Conservation (phyloP, 2,797 vertebrate species). For the Mormyrops attenuatus region DNA sequence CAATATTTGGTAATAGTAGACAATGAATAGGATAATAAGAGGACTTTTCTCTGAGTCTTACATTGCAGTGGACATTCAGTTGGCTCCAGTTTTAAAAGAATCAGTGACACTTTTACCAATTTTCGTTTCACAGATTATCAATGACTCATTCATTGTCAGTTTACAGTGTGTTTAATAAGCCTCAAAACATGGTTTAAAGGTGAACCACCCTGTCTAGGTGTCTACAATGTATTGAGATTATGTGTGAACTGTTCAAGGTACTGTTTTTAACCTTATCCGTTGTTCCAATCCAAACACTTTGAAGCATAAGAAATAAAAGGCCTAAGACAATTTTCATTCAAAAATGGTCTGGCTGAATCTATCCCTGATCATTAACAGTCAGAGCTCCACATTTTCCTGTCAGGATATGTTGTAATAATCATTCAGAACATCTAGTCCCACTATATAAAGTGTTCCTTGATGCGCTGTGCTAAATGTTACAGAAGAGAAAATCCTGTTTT, state of each 20-base stretch:
- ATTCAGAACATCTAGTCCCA: neutral
- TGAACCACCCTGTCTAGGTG: neutral
- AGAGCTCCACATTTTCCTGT: neutral
- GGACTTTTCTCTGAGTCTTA: neutral
- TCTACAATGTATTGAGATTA: neutral
- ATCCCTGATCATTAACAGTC: neutral
- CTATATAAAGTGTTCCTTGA: neutral
- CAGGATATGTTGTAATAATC: neutral
- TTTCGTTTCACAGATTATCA: neutral
- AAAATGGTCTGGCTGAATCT: neutral
- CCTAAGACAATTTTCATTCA: neutral
- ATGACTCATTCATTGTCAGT: neutral
- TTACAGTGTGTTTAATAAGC: neutral
- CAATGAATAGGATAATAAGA: neutral
- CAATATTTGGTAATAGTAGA: neutral
- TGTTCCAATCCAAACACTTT: neutral
- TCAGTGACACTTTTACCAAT: neutral
- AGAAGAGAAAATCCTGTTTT: conserved; percentile 5
- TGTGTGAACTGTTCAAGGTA: conserved; percentile 36
- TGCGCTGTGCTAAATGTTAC: conserved; percentile 3
- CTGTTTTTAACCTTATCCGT: conserved; percentile 17
- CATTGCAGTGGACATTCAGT: neutral
- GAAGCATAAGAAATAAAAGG: neutral
- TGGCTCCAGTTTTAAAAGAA: neutral
- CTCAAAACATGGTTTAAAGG: neutral